A percentile compares a stretch with the other conserved stretches of the same genome.
These are phyloP conservation scores for Ostrea denselamellosa DNA, from an alignment of 1,140 invertebrate genomes.

Conservation along the genomic window DNA sequence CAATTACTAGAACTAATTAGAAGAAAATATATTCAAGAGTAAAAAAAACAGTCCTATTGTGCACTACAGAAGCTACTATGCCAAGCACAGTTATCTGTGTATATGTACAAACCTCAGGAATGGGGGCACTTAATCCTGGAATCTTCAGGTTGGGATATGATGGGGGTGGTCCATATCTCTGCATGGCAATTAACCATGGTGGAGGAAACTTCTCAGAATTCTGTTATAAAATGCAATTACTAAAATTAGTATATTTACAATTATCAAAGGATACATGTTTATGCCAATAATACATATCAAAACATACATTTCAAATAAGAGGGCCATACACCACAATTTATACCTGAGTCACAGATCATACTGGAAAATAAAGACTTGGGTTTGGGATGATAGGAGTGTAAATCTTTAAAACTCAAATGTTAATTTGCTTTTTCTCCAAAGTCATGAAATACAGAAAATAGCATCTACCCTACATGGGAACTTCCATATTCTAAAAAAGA, in stretches of 20 bases:
- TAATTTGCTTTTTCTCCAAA: too few species aligned
- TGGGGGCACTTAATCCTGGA: constrained; percentile 85
- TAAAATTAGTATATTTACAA: constrained; percentile 3
- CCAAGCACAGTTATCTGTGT: too few species aligned
- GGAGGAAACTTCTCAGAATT: constrained; percentile 86
- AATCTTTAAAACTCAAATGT: too few species aligned
- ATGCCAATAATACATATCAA: background rate
- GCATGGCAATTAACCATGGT: constrained; percentile 99
- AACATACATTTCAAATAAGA: background rate
- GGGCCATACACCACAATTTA: too few species aligned
- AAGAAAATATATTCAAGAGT: background rate
- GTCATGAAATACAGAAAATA: too few species aligned
- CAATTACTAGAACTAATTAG: background rate
- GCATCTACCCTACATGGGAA: too few species aligned
- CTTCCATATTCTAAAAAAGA: too few species aligned
- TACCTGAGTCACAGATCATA: too few species aligned
- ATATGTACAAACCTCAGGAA: constrained; percentile 75
- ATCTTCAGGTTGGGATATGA: constrained; percentile 99
- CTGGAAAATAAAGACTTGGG: too few species aligned
- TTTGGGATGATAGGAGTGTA: too few species aligned
- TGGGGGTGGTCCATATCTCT: constrained; percentile 98
- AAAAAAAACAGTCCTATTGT: background rate
- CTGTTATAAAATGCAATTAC: constrained; percentile 64
- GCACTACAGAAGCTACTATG: background rate
- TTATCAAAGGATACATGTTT: background rate